Conservation (phyloP, 2,888 invertebrate genomes). For the Argyresthia albistria region DNA sequence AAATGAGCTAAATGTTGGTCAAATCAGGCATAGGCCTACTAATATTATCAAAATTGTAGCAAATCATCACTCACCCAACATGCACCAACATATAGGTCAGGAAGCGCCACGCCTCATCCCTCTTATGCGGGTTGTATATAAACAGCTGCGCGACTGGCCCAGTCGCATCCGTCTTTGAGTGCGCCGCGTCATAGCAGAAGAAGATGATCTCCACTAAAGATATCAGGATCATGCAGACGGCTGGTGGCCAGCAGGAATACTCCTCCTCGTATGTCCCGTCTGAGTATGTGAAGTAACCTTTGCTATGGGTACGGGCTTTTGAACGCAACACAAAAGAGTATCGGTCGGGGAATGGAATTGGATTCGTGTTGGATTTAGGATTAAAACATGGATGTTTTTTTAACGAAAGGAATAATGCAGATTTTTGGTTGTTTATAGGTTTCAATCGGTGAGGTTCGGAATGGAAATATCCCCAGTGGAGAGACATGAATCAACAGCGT, state of each 20-base stretch:
- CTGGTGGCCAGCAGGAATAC: slow-evolving; percentile 94
- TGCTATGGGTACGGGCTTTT: slow-evolving; percentile 35
- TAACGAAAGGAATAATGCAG: background rate
- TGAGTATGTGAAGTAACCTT: slow-evolving; percentile 55
- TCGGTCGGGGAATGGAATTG: slow-evolving; percentile 12
- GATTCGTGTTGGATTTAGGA: background rate
- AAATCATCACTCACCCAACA: slow-evolving; percentile 78
- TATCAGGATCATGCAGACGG: slow-evolving; percentile 91
- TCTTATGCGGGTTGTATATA: slow-evolving; percentile 89
- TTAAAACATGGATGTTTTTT: background rate
- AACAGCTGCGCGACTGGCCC: slow-evolving; percentile 87
- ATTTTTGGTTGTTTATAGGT: background rate
- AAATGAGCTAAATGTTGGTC: too few species aligned
- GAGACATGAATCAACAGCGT: too few species aligned
- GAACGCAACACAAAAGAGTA: slow-evolving; percentile 36
- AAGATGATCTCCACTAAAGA: slow-evolving; percentile 89
- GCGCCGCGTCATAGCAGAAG: slow-evolving; percentile 71
- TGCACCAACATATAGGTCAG: slow-evolving; percentile 97
- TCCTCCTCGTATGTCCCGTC: slow-evolving; percentile 91
- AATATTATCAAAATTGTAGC: background rate
- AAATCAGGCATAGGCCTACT: too few species aligned
- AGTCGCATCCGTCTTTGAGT: slow-evolving; percentile 61
- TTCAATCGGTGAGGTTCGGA: background rate
- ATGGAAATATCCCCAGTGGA: too few species aligned
- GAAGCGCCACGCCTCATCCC: slow-evolving; percentile 94